phyloP scores from a whole-genome alignment of 2,797 vertebrate species.

The Myotis daubentonii region DNA sequence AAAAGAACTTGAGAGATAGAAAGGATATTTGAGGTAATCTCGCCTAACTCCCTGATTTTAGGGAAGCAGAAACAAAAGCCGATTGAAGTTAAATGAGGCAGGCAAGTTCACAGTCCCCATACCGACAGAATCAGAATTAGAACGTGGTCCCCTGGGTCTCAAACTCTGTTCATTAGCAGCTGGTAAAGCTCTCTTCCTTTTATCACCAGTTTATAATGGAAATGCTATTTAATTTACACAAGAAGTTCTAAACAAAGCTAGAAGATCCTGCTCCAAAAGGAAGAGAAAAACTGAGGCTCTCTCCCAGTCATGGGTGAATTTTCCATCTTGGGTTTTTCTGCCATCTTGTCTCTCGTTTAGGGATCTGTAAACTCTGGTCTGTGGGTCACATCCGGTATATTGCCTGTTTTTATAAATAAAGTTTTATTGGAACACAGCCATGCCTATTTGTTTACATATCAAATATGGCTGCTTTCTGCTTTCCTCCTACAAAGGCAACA shows the following conservation, averaged over 20 bases:
- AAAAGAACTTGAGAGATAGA: conserved; percentile 36
- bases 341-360: neutral
- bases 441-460: neutral
- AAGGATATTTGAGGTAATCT: conserved; percentile 32
- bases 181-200: neutral
- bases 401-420: conserved; percentile 21
- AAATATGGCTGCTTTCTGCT: neutral
- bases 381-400: neutral
- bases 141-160: neutral
- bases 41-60: neutral
- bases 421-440: conserved; percentile 27
- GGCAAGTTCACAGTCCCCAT: neutral
- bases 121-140: neutral
- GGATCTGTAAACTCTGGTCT: neutral
- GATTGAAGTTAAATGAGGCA: conserved; percentile 46
- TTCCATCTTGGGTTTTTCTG: neutral
- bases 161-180: conserved; percentile 24
- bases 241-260: neutral
- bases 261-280: neutral
- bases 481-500: neutral
- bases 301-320: neutral
- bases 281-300: neutral
- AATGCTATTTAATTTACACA: conserved; percentile 13
- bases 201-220: neutral
- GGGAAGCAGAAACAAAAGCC: conserved; percentile 30